Evolutionary conservation across 2,888 invertebrate genomes (phyloP).

Genomic region (Drosophila borealis): DNA sequence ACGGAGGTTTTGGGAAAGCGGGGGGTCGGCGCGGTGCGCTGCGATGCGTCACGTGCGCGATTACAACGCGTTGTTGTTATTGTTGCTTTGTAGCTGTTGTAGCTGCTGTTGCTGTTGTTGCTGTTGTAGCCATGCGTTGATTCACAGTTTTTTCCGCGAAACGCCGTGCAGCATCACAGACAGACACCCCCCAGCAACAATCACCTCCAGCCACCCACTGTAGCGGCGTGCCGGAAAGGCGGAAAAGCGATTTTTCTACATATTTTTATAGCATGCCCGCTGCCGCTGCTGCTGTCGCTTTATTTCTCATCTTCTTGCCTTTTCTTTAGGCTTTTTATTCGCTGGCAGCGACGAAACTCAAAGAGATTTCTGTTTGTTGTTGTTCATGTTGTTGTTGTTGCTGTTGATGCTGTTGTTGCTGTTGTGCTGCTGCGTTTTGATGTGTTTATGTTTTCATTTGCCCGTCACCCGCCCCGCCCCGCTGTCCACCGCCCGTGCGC

Average conservation of each 20-base stretch:
- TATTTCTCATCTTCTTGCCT: constrained; percentile 22
- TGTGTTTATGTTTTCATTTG: constrained; percentile 71
- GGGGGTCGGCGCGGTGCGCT: constrained; percentile 8
- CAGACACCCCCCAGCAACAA: constrained; percentile 17
- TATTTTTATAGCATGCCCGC: constrained; percentile 59
- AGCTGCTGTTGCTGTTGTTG: constrained; percentile 43
- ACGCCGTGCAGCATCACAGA: constrained; percentile 59
- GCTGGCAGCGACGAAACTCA: constrained; percentile 43
- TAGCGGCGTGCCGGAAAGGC: constrained; percentile 45
- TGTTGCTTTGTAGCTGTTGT: constrained; percentile 34
- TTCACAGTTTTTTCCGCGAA: constrained; percentile 78
- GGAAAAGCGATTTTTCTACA: constrained; percentile 79
- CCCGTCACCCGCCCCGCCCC: neutral
- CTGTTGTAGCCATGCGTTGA: constrained; percentile 62
- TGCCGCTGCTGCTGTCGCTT: constrained; percentile 5
- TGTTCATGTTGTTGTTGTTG: constrained; percentile 44
- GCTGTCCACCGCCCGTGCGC: neutral
- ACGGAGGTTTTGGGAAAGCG: constrained; percentile 13
- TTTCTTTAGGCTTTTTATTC: constrained; percentile 36
- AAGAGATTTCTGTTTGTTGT: constrained; percentile 66
- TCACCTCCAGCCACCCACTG: constrained; percentile 12
- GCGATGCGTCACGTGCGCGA: constrained; percentile 72
- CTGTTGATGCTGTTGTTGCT: constrained; percentile 46
- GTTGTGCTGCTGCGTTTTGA: constrained; percentile 64
- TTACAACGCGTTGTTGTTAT: constrained; percentile 51